Evolutionary conservation across 2,113 vertebrate species (phyloP).

Genomic region (Mellivora capensis): DNA sequence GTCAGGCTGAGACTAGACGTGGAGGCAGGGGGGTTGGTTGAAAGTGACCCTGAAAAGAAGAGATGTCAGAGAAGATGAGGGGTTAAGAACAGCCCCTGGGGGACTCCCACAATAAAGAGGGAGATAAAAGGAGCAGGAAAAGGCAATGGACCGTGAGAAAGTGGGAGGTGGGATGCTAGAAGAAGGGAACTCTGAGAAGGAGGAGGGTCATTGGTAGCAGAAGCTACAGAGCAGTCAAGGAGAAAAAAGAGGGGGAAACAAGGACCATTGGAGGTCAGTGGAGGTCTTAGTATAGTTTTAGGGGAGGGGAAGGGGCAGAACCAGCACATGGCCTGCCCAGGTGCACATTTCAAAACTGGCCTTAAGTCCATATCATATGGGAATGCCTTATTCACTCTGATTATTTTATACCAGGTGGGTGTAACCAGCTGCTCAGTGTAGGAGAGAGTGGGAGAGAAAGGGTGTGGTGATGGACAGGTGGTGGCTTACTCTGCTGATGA

Average conservation of each 20-base stretch:
- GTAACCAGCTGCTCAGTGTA: conserved; percentile 61
- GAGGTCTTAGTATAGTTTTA: background rate
- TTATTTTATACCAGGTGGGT: conserved; percentile 66
- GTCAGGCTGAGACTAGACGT: background rate
- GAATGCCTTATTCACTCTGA: conserved; percentile 53
- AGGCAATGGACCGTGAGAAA: background rate
- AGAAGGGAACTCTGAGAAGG: background rate
- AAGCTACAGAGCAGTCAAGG: background rate
- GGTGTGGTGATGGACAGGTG: conserved; percentile 67
- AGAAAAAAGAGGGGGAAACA: background rate
- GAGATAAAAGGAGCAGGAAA: background rate
- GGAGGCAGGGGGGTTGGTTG: background rate
- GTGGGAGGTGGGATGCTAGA: background rate
- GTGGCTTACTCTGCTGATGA: conserved; percentile 36
- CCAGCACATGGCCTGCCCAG: background rate
- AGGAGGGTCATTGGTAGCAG: background rate
- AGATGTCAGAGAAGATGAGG: background rate
- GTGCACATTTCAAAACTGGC: conserved; percentile 39
- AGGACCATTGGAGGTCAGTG: background rate
- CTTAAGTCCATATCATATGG: conserved; percentile 46
- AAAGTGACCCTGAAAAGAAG: background rate
- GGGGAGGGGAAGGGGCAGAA: background rate
- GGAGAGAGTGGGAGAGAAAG: conserved; percentile 57
- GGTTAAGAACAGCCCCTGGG: background rate
- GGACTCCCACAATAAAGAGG: background rate